Evolutionary conservation across 1,140 invertebrate genomes (phyloP), one percentile per base, ranked within the genome.

Genomic region (Neodiprion fabricii): DNA sequence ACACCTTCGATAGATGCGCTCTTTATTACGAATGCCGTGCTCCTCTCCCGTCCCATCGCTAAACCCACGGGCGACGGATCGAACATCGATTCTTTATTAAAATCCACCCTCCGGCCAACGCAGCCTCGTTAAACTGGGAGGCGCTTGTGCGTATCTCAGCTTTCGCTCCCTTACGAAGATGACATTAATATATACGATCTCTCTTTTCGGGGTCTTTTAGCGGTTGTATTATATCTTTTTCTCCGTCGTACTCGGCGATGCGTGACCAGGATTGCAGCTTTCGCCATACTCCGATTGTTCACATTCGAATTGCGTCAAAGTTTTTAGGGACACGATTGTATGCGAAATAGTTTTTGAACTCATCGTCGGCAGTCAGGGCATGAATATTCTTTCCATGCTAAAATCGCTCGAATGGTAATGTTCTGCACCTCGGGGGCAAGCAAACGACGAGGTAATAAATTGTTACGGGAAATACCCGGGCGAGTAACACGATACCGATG

Each of bases 81-180:
- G 80, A 77, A 74, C 81, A 84, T 85, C 82, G 80, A 86, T 85
- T 84, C 81, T 84, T 86, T 83, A 87, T 86, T 82, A 85, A 85
- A 84, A 85, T 76, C 79, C 78, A 80, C 80, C 86, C 84, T 79
- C 76, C 67, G 82, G 86, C 84, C 74, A 80, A 79, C 81, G 28
- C 28, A 40, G 81, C 82, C 82, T 86, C 84, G 86, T 87, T 86
- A 85, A 40, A 40, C 28, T 40, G 28, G 28, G 28, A 40, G 28
- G 28, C 28, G 28, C 28, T 40, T 40, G 28, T 40, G 28, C 28
- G 28, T 40, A 40, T 40, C 28, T 40, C 28, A 40, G 28, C 28
- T 40, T 40, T 40, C 28, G 28, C 28, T 40, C 28, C 28, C 28
- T 40, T 40, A 5, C 28, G 28, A 40, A 12, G 28, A 40, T 40